Base-by-base conservation (phyloP, 2,113 vertebrate species). In the Corapipo altera region DNA sequence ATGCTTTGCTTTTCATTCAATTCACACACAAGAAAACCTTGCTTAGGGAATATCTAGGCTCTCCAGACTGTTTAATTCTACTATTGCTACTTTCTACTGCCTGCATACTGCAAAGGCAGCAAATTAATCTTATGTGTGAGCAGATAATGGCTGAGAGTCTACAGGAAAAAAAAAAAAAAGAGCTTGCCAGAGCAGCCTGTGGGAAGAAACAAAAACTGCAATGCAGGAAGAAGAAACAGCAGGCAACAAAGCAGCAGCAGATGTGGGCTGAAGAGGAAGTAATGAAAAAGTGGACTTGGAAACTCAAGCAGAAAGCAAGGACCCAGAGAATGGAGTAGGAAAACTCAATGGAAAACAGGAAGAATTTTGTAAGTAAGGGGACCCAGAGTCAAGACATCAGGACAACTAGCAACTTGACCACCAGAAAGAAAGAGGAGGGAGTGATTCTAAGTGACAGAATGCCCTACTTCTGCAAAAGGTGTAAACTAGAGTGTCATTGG, bases 91-190 rank as follows among this genome's bases (percentile, higher is more conserved):
- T 58, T 94, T 95, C 81, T 93, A 33, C 46, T 80, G 82, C n/a
- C 78, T 91, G 17, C 33, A 70, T 88, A 66, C 43, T 51, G 77
- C 88, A 94, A 85, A 96, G 82, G 90, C 37, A 90, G 71, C 39
- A 95, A 85, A 85, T 94, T 85, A 88, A 94, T 93, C 69, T 91
- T 92, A 73, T 12, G 13, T 35, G 57, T 80, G 59, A 93, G 91
- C 44, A 93, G 79, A 96, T 84, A 90, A 88, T 75, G 73, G 6
- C 71, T 88, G 32, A 76, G 62, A 64, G 46, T 61, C 49, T 57
- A 86, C 49, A 54, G 75, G n/a, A 26, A 43, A 43, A 59, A 41
- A 41, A 41, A 67, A 41, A 67, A 48, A 87, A 78, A 71, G 30
- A 79, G 17, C 4, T 70, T 94, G 94, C 57, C 67, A 96, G 67